Evolutionary conservation across 1,140 invertebrate species (phyloP), one percentile per base, ranked within the genome.

Genomic region (Eumeta japonica): DNA sequence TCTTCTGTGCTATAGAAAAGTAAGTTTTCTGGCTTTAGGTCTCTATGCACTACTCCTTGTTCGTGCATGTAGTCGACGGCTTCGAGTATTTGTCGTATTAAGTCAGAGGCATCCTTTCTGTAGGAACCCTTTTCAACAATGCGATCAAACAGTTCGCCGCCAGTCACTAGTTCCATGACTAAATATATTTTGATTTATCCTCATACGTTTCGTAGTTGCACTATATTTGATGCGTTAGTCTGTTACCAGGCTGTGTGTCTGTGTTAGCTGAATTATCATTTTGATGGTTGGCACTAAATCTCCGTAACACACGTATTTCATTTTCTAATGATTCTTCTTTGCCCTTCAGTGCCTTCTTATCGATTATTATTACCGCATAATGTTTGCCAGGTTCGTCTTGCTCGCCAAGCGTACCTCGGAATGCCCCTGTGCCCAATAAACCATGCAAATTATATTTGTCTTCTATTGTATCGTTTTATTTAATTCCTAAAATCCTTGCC

Each of bases 91-190:
- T 99, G 94, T 72, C 90, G 82, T 57, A 98, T 98, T 35, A 99
- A 80, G 71, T 89, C 84, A 12, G 95, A 91, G 1, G 97, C 97
- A 79, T 99, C 97, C 74, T 95, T 96, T 79, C 99, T 99, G 70
- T 99, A 99, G n/a, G 94, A 98, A 28, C 97, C 97, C 76, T 98
- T 99, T 61, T 98, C 94, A 3, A 99, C 97, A 52, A 99, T 99
- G 50, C 97, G 81, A 66, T 99, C 97, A 74, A 99, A 99, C 28
- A 99, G 75, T 76, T 99, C 97, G 9, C 97, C 97, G 33, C 97
- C 97, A 20, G 96, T 99, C 9, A 99, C 96, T 86, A 99, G 75
- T 79, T 99, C 96, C 96, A 99, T 99, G 18, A 99, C 89, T 35
- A 99, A 84, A 76, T 98, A 99, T 19, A 98, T 94, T 77, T 95